These are phyloP conservation scores for Mesoclemmys tuberculata DNA, from an alignment of 2,113 vertebrate genomes.

Conservation along the genomic window DNA sequence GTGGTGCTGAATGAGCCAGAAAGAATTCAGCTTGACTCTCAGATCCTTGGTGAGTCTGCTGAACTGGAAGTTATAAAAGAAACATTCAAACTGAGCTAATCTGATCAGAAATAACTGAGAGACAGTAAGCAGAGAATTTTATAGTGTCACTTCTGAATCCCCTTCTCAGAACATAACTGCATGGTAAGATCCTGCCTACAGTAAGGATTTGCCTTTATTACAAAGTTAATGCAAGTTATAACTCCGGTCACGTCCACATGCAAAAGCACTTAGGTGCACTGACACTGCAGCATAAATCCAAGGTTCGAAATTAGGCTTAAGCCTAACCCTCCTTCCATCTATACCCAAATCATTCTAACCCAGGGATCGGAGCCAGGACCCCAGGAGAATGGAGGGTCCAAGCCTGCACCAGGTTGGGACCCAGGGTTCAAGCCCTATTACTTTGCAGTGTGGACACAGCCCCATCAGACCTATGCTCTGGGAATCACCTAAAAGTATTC, in stretches of 20 bases:
- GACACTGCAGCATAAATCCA: neutral
- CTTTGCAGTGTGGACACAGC: neutral
- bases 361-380: neutral
- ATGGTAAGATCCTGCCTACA: neutral
- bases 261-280: too few relatives aligned
- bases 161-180: neutral
- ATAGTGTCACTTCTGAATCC: neutral
- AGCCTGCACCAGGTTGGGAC: neutral
- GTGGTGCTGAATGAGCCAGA: too few relatives aligned
- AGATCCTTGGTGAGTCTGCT: neutral
- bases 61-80: neutral
- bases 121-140: neutral
- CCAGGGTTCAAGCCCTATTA: neutral
- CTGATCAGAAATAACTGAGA: neutral
- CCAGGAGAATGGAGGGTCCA: neutral
- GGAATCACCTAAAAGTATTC: neutral
- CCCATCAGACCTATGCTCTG: neutral
- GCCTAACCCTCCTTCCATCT: neutral
- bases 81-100: neutral
- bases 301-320: neutral
- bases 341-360: neutral
- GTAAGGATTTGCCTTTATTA: neutral
- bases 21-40: neutral
- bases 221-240: neutral
- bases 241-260: neutral